These are phyloP conservation scores for Cladopsammia gracilis DNA, from an alignment of 64 coral and sea anemone genomes.

Conservation along the genomic window DNA sequence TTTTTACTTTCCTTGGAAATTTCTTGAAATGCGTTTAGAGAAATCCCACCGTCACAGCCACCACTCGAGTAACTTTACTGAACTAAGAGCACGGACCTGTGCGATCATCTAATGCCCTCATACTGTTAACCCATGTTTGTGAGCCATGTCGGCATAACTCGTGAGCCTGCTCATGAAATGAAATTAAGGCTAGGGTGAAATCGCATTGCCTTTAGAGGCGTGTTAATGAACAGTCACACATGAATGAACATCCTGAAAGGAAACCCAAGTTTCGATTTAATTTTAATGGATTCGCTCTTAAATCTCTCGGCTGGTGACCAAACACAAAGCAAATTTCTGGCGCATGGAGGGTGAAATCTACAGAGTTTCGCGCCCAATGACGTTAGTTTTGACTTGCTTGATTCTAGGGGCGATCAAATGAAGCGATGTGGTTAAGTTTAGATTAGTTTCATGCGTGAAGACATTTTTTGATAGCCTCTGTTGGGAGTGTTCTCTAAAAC, in stretches of 20 bases:
- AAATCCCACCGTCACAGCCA: not conserved
- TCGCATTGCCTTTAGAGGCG: slow-evolving; percentile 19
- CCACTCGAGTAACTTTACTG: not conserved
- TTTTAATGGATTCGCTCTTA: slow-evolving; percentile 66
- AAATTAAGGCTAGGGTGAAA: slow-evolving; percentile 6
- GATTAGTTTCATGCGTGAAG: not conserved
- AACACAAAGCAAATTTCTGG: slow-evolving; percentile 45
- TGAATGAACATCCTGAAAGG: slow-evolving; percentile 59
- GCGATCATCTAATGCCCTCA: not conserved
- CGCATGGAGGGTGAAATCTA: slow-evolving; percentile 32
- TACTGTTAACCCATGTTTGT: not conserved
- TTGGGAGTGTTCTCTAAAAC: not conserved
- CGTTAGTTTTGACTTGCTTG: not conserved
- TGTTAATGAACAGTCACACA: slow-evolving; percentile 46
- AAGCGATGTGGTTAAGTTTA: not conserved
- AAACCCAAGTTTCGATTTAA: slow-evolving; percentile 70
- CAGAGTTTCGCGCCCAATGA: not conserved
- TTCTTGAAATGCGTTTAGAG: not conserved
- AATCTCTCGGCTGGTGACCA: slow-evolving; percentile 78
- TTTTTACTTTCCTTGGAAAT: not conserved
- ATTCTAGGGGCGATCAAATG: not conserved
- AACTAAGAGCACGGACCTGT: not conserved
- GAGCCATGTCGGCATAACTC: not conserved
- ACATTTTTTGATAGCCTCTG: slow-evolving; percentile 15
- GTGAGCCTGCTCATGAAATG: not conserved